Conservation (phyloP, 2,797 vertebrate species). For the Natrix natrix region DNA sequence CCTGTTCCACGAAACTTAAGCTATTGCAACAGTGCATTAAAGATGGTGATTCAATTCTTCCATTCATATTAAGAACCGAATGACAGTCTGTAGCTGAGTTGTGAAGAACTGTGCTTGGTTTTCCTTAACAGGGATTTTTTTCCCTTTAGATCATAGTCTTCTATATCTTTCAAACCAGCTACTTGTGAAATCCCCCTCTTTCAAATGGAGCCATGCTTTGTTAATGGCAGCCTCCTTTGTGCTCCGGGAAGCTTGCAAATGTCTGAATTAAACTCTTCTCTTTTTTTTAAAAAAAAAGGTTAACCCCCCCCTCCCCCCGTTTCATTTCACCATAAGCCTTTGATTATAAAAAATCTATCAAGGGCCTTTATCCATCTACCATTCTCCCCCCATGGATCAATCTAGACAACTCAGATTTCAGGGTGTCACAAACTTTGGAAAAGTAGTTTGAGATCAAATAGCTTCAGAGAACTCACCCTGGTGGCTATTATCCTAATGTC, state of each 20-base stretch:
- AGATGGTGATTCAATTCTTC: too few species aligned
- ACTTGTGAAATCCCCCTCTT: neutral
- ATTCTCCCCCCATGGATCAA: neutral
- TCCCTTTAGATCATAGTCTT: neutral
- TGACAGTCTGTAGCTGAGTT: neutral
- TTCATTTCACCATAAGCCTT: neutral
- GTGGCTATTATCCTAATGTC: constrained; percentile 13
- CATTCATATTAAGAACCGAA: neutral
- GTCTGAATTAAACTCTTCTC: neutral
- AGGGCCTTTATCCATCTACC: neutral
- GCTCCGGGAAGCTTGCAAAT: neutral
- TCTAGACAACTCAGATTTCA: neutral
- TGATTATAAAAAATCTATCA: neutral
- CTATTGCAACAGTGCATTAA: neutral
- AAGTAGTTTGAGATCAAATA: constrained; percentile 1
- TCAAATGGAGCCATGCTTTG: neutral
- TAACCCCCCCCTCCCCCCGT: neutral
- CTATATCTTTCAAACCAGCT: neutral
- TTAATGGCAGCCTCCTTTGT: neutral
- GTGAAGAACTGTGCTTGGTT: neutral
- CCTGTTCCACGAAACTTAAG: neutral
- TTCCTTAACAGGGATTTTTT: neutral
- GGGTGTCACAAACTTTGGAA: neutral
- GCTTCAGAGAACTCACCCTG: neutral
- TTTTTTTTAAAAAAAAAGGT: neutral